Base-by-base conservation (phyloP, 1,140 invertebrate genomes). In the Drosophila sp. region DNA sequence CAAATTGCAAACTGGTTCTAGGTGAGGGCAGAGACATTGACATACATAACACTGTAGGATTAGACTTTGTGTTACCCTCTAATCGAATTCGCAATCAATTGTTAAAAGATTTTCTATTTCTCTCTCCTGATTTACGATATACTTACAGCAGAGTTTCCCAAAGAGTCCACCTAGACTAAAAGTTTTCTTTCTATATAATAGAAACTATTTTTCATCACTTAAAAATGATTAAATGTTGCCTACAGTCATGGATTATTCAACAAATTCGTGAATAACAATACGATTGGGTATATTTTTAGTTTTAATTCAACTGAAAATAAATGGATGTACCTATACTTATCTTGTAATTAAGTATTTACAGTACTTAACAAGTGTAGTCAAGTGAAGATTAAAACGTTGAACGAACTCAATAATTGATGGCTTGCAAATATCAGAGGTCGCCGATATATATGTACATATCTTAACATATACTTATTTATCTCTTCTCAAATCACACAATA, bases 1-100 rank as follows among this genome's bases (percentile, higher is more conserved):
- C 17, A 65, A 58, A 29, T 71, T 55, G 47, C 38, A 62, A 11
- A 33, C 32, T 54, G n/a, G 11, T 57, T 41, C 10, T 56, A 30
- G 35, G 68, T 17, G 30, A 23, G 23, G 7, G 2, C 69, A 50
- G 8, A 50, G 44, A 50, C 44, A 50, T 50, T 50, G 11, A 50
- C 25, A 8, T 50, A 10, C 17, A 17, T 17, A 27, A 23, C 27
- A 7, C 2, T 27, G 3, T 27, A 1, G 3, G 23, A 50, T 50
- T 50, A 6, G 44, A 3, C 23, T 8, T 27, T 8, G 4, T 2
- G 17, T 25, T 47, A 47, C 44, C 6, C 44, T 50, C 23, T 25
- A 27, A 3, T 27, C 2, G 27, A 50, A 27, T 50, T 50, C 27
- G 7, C 2, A 4, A 17, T 7, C 1, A 40, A 41, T 17, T 41